These are phyloP conservation scores for Parapsyche elsis DNA, from an alignment of 1,140 invertebrate species.

Conservation along the genomic window DNA sequence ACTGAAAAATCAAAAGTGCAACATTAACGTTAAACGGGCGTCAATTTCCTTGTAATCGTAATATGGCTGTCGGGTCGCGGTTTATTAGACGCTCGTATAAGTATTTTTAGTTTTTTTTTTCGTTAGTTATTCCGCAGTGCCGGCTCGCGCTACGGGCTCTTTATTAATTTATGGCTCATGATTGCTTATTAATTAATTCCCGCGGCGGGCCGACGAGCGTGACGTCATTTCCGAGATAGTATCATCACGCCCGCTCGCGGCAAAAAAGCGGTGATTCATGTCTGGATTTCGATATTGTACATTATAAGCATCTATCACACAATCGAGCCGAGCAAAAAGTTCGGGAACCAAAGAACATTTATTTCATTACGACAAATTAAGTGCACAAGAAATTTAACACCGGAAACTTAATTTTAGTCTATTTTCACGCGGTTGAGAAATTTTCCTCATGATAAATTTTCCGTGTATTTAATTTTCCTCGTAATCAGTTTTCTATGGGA, in stretches of 20 bases:
- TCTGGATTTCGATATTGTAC: background rate
- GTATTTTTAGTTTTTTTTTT: background rate
- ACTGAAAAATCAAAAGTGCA: no score
- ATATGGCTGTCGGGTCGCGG: background rate
- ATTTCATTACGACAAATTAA: no score
- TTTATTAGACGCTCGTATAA: background rate
- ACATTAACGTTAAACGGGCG: background rate
- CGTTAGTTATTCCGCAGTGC: background rate
- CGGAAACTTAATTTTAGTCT: no score
- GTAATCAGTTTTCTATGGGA: no score
- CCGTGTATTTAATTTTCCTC: no score
- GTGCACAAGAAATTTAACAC: no score
- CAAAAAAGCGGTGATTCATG: background rate
- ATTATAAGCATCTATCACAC: no score
- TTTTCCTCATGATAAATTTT: no score
- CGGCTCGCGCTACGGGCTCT: background rate
- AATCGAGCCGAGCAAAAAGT: no score
- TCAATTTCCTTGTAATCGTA: constrained; percentile 13
- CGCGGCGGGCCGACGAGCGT: constrained; percentile 11
- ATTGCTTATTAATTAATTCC: constrained; percentile 46
- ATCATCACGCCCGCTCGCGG: constrained; percentile 26
- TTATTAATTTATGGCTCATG: constrained; percentile 47
- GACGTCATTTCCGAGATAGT: constrained; percentile 34
- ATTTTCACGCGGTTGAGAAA: no score
- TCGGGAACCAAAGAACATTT: no score